phyloP scores from a whole-genome alignment of 2,113 vertebrate genomes.

The Nicator chloris region DNA sequence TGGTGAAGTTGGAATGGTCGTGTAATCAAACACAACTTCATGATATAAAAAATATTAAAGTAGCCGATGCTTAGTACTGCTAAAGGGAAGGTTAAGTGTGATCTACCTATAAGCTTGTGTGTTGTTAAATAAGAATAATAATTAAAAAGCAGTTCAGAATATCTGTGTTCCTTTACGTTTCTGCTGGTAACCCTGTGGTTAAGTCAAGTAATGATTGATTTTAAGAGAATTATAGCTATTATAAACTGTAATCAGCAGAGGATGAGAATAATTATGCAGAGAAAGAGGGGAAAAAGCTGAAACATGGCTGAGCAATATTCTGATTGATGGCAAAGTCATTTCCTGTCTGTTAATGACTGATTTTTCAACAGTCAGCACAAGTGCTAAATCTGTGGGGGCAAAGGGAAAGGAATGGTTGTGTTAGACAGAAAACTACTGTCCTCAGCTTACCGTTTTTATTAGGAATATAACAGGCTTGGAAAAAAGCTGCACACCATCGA shows the following conservation, averaged over 20 bases:
- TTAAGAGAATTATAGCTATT: constrained; percentile 79
- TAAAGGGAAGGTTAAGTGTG: background rate
- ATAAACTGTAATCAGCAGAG: constrained; percentile 76
- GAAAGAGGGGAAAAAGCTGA: constrained; percentile 59
- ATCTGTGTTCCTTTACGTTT: constrained; percentile 63
- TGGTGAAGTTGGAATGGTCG: background rate
- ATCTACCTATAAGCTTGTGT: background rate
- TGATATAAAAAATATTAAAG: constrained; percentile 13
- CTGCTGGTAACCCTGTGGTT: constrained; percentile 65
- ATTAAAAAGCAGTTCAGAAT: constrained; percentile 45
- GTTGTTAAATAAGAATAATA: constrained; percentile 29
- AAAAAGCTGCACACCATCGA: accelerated
- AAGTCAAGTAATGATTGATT: constrained; percentile 75
- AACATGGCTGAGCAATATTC: constrained; percentile 74
- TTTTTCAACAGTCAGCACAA: constrained; percentile 76
- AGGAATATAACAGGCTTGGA: background rate
- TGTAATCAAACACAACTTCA: background rate
- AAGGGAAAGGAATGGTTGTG: constrained; percentile 14
- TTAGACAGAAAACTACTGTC: constrained; percentile 59
- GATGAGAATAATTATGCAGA: constrained; percentile 76
- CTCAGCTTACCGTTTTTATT: constrained; percentile 12
- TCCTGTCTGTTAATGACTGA: constrained; percentile 77
- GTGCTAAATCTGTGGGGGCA: constrained; percentile 43
- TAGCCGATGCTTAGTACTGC: background rate
- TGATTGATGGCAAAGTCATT: constrained; percentile 80